Conservation (phyloP, 2,113 vertebrate species). For the Oophaga pumilio region DNA sequence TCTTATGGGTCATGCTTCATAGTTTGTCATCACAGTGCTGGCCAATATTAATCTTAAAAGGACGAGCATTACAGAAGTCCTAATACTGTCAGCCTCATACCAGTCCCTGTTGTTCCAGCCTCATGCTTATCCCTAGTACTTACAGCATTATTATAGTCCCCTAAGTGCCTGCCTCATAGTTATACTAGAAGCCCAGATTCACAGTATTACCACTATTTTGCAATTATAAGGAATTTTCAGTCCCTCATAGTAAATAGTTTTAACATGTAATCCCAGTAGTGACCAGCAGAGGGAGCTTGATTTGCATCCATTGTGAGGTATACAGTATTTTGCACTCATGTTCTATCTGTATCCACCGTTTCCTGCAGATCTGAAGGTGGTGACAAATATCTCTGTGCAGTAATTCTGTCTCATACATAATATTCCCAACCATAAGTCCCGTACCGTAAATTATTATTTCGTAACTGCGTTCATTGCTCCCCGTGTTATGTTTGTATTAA, state of each 20-base stretch:
- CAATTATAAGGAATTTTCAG: neutral
- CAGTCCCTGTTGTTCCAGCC: neutral
- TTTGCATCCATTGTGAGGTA: neutral
- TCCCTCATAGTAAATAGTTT: neutral
- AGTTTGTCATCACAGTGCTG: no score
- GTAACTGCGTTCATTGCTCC: constrained; percentile 36
- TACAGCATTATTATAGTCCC: neutral
- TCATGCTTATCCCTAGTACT: neutral
- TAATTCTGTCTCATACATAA: constrained; percentile 24
- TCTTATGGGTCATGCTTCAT: no score
- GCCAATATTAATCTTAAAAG: no score
- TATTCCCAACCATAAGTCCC: constrained; percentile 14
- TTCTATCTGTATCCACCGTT: neutral
- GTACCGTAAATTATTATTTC: constrained; percentile 45
- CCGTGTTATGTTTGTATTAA: constrained; percentile 55
- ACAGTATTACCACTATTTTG: no score
- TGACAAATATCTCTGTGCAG: constrained; percentile 16
- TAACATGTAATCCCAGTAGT: neutral
- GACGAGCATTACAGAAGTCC: neutral
- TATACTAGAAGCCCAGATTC: no score
- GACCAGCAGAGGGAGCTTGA: constrained; percentile 42
- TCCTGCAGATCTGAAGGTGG: neutral
- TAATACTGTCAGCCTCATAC: neutral
- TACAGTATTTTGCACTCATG: neutral
- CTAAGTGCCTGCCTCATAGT: neutral